phyloP scores from a whole-genome alignment of 2,797 vertebrate species.

The Aphelocoma californica region DNA sequence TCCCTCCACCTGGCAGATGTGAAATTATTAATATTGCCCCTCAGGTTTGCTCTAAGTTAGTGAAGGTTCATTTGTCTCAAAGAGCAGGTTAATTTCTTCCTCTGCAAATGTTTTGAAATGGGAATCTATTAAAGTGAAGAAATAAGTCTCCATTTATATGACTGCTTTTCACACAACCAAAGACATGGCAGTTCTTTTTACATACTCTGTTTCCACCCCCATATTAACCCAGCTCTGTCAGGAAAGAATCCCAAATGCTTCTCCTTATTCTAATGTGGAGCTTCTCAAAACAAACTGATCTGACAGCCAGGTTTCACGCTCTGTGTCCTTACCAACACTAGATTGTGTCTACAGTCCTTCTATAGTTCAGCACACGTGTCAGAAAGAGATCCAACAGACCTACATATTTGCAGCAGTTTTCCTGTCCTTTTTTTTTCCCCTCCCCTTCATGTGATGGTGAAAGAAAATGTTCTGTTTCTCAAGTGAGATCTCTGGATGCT shows the following conservation, averaged over 20 bases:
- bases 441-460: neutral
- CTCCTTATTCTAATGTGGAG: neutral
- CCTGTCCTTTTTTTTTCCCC: neutral
- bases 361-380: fast-evolving
- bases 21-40: constrained; percentile 43
- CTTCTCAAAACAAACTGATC: neutral
- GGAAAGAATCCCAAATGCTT: neutral
- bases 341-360: neutral
- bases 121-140: constrained; percentile 22
- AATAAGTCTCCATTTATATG: neutral
- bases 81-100: constrained; percentile 37
- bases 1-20: neutral
- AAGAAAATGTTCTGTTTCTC: neutral
- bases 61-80: constrained; percentile 36
- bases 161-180: neutral
- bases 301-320: neutral
- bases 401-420: neutral
- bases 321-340: neutral
- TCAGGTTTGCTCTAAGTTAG: neutral
- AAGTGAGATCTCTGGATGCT: neutral
- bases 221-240: neutral
- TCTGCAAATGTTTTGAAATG: constrained; percentile 52
- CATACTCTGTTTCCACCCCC: neutral
- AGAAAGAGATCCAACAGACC: neutral
- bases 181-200: neutral